Base-by-base conservation (phyloP, 2,797 vertebrate species). In the Brotula barbata region DNA sequence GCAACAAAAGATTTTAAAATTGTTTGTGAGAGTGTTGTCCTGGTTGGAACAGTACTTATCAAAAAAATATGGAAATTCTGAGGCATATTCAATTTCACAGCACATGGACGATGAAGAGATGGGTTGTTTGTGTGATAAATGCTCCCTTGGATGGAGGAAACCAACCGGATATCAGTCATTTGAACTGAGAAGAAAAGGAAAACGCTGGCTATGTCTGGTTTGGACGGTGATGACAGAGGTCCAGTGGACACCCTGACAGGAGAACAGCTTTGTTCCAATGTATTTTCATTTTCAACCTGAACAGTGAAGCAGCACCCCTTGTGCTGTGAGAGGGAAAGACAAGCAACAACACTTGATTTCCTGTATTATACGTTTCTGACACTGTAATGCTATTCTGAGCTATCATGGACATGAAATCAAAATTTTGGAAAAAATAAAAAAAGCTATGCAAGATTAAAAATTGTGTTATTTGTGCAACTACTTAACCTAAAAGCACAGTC, bases 101-200 rank as follows among this genome's bases (percentile, higher is more conserved):
- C 51, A 31, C 46, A 23, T 80, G 74, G 58, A 80, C 64, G 4
- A 34, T 49, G 54, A 69, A 70, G 37, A 65, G 59, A 63, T 56
- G 10, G 34, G 12, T 34, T 7, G 46, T 34, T 25, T 63, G 44
- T n/a, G n/a, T n/a, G 39, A 66, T 51, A 43, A 61, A 55, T 37
- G 45, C 46, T 68, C 60, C 40, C 5, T 46, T 66, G 74, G 62
- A 57, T 8, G 50, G 42, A 82, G 68, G 52, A 51, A 79, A 40
- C 63, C 42, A 37, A 37, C 63, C 74, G 81, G 65, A 77, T 73
- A 61, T 20, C 59, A 40, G 47, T 68, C 55, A 62, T 67, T 71
- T 83, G 73, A 83, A 77, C n/a, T 42, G 3, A 14, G 15, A 65
- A 85, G 73, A 62, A 84, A 80, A 80, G 63, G 50, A 48, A 68